Evolutionary conservation across 2,888 invertebrate species (phyloP), one percentile per base, ranked within the genome.

Genomic region (Aquatica leii): DNA sequence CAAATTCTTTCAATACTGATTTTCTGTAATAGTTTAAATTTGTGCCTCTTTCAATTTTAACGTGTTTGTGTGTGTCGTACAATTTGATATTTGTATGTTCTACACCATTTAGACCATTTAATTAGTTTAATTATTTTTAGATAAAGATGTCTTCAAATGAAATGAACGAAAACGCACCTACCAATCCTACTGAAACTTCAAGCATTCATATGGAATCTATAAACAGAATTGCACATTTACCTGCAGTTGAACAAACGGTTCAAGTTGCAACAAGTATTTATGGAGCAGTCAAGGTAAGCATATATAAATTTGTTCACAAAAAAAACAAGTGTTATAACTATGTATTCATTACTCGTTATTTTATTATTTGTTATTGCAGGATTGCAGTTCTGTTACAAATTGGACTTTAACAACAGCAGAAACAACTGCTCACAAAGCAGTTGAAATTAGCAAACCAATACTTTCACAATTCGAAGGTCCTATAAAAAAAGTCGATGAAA

Each of bases 361-460:
- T 43, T 9, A 14, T 43, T 15, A 43, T 43, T 48, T 68, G 72
- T n/a, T n/a, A n/a, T n/a, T n/a, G 17, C 67, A 86, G 80, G 84
- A 84, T 61, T 84, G 83, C 40, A 84, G 85, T 75, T 80, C 82
- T 35, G 73, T 86, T 35, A 79, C 86, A 20, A 83, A 84, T 68
- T 86, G 86, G 86, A 85, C 86, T 0, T 74, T 86, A 8, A 81
- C 80, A 57, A 84, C 85, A 12, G 86, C 86, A 1, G 87, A 87
- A 76, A 83, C 80, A 57, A 85, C 86, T 1, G 77, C 86, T 12
- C 65, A 82, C 66, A 84, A 82, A 68, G 86, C 85, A 0, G 82
- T 85, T 0, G 83, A 85, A 55, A 82, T 83, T 11, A 84, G 84
- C 14, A 83, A 78, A 46, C 85, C 85, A 1, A 79, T 86, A 1